Conservation (phyloP, 2,797 vertebrate species). For the Lithobates sylvaticus region DNA sequence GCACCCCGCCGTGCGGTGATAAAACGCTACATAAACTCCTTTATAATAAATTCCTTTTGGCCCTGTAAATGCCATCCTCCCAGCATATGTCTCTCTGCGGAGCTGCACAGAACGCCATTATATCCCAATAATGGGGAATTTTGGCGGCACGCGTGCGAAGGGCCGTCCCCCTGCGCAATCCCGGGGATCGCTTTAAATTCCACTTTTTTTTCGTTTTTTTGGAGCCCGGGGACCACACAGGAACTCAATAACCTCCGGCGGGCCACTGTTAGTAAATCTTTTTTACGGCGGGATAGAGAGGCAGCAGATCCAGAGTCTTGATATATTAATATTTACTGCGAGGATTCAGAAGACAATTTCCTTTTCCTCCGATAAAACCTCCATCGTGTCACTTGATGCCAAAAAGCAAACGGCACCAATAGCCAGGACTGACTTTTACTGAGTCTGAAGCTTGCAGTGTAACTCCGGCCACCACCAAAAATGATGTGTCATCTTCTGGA, state of each 20-base stretch:
- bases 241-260: neutral
- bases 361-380: neutral
- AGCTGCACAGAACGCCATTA: conserved; percentile 16
- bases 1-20: conserved; percentile 19
- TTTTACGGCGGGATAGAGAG: too few relatives aligned
- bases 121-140: conserved; percentile 13
- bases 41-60: neutral
- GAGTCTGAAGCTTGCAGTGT: too few relatives aligned
- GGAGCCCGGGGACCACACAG: conserved; percentile 21
- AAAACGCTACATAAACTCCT: conserved; percentile 25
- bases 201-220: neutral
- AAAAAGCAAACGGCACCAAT: too few relatives aligned
- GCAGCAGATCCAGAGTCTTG: too few relatives aligned
- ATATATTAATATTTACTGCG: neutral
- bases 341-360: neutral
- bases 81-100: neutral
- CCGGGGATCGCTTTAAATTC: neutral
- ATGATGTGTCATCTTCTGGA: too few relatives aligned
- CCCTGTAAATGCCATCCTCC: conserved; percentile 7
- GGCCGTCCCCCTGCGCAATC: neutral
- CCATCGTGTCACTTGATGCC: neutral
- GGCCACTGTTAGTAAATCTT: too few relatives aligned
- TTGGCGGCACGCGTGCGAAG: neutral
- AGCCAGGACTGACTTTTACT: too few relatives aligned
- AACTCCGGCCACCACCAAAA: too few relatives aligned